Evolutionary conservation across 2,797 vertebrate species (phyloP).

Genomic region (Aselliscus stoliczkanus): DNA sequence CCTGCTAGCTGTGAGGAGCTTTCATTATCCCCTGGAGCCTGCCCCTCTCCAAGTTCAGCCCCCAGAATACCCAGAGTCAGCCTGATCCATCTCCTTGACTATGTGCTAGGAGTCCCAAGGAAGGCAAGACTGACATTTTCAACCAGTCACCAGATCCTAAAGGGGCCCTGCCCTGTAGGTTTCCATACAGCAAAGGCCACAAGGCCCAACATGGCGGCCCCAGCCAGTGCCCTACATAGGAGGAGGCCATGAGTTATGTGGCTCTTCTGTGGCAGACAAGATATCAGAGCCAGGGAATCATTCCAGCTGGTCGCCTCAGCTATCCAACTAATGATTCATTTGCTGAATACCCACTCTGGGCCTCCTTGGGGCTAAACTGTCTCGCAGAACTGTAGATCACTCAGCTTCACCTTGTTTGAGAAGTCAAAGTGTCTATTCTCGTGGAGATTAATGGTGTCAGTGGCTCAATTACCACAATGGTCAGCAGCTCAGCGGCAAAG

Average conservation of each 20-base stretch:
- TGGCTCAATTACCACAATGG: constrained; percentile 58
- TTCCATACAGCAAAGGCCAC: background rate
- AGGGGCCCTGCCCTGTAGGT: background rate
- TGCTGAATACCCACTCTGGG: constrained; percentile 57
- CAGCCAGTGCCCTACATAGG: fast-evolving
- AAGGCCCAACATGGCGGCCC: fast-evolving
- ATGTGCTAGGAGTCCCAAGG: background rate
- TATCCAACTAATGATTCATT: constrained; percentile 19
- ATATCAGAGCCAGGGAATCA: background rate
- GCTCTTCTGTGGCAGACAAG: background rate
- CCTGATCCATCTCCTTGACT: background rate
- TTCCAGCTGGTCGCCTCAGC: constrained; percentile 18
- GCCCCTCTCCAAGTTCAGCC: background rate
- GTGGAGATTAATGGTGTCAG: constrained; percentile 53
- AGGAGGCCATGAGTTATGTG: background rate
- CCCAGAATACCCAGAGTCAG: background rate
- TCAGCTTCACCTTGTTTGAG: constrained; percentile 37
- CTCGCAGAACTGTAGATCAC: constrained; percentile 33
- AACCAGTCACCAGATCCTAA: background rate
- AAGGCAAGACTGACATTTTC: background rate
- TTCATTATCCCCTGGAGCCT: background rate
- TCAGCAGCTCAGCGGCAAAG: constrained; percentile 67
- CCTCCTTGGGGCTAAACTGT: constrained; percentile 59
- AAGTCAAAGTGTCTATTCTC: constrained; percentile 48
- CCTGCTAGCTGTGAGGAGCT: background rate